Evolutionary conservation across 1,140 invertebrate species (phyloP).

Genomic region (Teleopsis dalmanni): DNA sequence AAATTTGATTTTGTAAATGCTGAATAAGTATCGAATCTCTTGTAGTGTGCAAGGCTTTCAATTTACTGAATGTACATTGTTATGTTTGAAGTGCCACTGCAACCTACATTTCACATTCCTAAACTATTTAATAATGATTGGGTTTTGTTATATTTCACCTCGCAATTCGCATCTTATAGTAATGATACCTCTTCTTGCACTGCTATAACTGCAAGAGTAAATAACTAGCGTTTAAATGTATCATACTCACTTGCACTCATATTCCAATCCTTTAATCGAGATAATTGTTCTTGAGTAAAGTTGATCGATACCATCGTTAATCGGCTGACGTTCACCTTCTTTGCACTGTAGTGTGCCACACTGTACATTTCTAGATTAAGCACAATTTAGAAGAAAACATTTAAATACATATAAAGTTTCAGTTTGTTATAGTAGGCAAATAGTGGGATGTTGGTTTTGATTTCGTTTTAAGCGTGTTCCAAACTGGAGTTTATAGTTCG

Average conservation of each 20-base stretch:
- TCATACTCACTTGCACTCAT: constrained; percentile 81
- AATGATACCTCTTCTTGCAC: no score
- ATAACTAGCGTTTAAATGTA: no score
- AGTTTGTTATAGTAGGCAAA: not conserved
- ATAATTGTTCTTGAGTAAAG: constrained; percentile 78
- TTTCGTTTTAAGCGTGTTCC: not conserved
- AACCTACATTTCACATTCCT: no score
- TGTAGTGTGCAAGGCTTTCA: no score
- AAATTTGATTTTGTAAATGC: no score
- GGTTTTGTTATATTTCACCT: no score
- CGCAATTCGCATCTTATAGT: no score
- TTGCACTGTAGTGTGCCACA: constrained; percentile 89
- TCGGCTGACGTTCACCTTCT: constrained; percentile 69
- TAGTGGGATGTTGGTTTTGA: not conserved
- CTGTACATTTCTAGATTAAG: constrained; percentile 62
- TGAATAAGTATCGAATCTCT: no score
- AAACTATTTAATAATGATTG: no score
- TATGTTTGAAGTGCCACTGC: no score
- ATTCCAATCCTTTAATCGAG: constrained; percentile 74
- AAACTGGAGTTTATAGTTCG: not conserved
- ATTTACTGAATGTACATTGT: no score
- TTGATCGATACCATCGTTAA: constrained; percentile 66
- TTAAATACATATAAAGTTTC: not conserved
- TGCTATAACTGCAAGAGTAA: no score
- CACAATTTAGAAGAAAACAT: constrained; percentile 5